A percentile compares a stretch with the other conserved stretches of the same genome.
Evolutionary conservation across 2,797 vertebrate species (phyloP).

Genomic region (Notamacropus eugenii): DNA sequence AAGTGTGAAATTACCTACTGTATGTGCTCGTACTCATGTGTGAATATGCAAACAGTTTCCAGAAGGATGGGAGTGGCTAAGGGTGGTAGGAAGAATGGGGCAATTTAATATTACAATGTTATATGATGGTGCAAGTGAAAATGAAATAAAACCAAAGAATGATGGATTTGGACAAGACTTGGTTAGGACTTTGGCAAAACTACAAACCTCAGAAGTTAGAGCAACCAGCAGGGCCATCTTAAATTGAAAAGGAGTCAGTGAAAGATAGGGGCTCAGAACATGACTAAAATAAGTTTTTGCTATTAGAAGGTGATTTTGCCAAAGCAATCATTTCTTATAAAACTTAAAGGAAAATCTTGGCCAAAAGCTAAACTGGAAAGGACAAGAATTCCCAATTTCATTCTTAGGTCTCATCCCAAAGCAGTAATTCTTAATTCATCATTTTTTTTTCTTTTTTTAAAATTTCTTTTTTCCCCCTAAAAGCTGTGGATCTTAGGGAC

Average conservation of each 20-base stretch:
- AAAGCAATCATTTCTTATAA: conserved; percentile 44
- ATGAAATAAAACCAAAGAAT: neutral
- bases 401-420: conserved; percentile 32
- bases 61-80: neutral
- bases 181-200: neutral
- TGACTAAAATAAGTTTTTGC: conserved; percentile 28
- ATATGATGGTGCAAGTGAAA: neutral
- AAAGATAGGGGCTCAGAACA: neutral
- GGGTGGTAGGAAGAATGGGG: neutral
- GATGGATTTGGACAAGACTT: neutral
- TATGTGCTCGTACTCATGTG: neutral
- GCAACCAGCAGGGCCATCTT: conserved; percentile 1
- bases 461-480: conserved; percentile 30
- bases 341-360: conserved; percentile 47
- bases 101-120: neutral
- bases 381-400: conserved; percentile 33
- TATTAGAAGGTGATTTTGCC: conserved; percentile 38
- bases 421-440: conserved; percentile 14
- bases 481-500: neutral
- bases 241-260: neutral
- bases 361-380: conserved; percentile 26
- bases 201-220: neutral
- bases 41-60: neutral
- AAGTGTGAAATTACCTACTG: neutral
- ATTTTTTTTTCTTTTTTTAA: conserved; percentile 36